Percentiles rank a stretch among this genome's conserved stretches.
Evolutionary conservation across 2,113 vertebrate genomes (phyloP).

Genomic region (Mustela lutreola): DNA sequence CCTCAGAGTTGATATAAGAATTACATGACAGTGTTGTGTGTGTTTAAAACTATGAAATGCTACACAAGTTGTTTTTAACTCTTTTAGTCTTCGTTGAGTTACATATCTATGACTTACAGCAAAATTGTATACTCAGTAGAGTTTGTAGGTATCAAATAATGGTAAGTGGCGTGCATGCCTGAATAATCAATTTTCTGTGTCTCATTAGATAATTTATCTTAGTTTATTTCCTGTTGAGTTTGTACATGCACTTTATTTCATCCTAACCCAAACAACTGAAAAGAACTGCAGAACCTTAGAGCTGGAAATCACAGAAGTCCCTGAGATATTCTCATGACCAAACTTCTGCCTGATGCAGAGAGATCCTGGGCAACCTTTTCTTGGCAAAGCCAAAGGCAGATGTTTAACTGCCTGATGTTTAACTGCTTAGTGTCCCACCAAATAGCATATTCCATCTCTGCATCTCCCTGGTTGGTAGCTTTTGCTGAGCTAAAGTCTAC

Average conservation of each 20-base stretch:
- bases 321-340: not conserved
- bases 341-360: not conserved
- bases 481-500: constrained; percentile 49
- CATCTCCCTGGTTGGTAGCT: constrained; percentile 18
- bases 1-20: not conserved
- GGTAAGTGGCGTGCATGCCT: not conserved
- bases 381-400: not conserved
- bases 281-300: not conserved
- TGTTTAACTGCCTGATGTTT: too few relatives aligned
- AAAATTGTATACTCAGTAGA: not conserved
- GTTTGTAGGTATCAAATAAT: not conserved
- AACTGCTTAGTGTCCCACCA: not conserved
- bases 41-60: constrained; percentile 5
- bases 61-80: not conserved
- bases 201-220: constrained; percentile 12
- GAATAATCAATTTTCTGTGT: constrained; percentile 49
- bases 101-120: not conserved
- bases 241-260: not conserved
- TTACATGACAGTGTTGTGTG: not conserved
- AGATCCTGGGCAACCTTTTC: not conserved
- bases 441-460: constrained; percentile 29
- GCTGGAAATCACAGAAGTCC: not conserved
- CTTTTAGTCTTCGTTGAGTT: constrained; percentile 2
- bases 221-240: not conserved
- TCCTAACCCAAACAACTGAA: constrained; percentile 3